Percentiles rank a stretch among this genome's conserved stretches.
Evolutionary conservation across 2,888 invertebrate species (phyloP).

Genomic region (Hetaerina titia): DNA sequence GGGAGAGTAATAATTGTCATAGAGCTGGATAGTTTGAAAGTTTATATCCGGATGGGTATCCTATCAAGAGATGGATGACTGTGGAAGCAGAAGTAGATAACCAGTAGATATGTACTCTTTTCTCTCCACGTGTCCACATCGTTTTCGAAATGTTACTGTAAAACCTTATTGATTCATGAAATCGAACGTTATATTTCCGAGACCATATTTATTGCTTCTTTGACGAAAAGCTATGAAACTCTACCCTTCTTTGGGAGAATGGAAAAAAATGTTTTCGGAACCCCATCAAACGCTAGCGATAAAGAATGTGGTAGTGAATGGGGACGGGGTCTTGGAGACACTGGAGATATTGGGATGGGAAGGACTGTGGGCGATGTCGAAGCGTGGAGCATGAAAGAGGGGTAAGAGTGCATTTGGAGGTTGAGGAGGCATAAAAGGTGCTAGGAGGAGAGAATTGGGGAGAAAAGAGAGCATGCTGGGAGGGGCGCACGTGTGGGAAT

Average conservation of each 20-base stretch:
- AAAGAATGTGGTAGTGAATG: neutral
- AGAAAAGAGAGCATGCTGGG: neutral
- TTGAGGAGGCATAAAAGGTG: neutral
- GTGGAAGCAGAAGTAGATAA: too few relatives aligned
- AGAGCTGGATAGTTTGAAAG: too few relatives aligned
- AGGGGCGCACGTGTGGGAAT: neutral
- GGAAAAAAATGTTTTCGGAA: neutral
- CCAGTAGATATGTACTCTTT: neutral
- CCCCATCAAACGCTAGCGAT: neutral
- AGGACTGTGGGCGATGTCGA: neutral
- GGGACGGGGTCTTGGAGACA: neutral
- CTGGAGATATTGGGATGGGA: neutral
- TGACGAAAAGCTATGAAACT: neutral
- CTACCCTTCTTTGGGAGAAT: neutral
- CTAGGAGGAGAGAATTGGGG: neutral
- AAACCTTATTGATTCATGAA: neutral
- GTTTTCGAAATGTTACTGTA: neutral
- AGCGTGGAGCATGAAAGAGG: neutral
- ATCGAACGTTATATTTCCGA: neutral
- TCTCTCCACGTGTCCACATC: neutral
- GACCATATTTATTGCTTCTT: neutral
- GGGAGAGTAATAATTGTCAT: too few relatives aligned
- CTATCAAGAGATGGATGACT: too few relatives aligned
- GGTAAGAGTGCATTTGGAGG: neutral
- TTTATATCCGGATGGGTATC: too few relatives aligned